Evolutionary conservation across 2,797 vertebrate species (phyloP), one percentile per base, ranked within the genome.

Genomic region (Microhierax caerulescens): DNA sequence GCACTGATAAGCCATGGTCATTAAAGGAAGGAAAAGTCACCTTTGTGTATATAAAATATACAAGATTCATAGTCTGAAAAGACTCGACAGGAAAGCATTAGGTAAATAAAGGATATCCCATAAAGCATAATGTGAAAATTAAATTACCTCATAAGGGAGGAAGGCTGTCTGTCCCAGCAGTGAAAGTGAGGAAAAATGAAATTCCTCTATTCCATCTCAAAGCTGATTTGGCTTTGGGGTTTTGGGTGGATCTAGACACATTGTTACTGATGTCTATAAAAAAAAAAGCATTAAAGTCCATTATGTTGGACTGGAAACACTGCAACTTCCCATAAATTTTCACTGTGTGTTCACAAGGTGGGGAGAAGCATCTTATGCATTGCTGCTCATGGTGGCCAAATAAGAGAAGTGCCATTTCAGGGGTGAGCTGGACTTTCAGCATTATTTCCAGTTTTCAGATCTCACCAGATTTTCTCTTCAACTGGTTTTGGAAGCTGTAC

Each of bases 31-130:
- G 98, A 98, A 98, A 98, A 98, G 97, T 98, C 98, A 98, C 98
- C 98, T 98, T 98, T 97, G 96, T 98, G 97, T 98, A 94, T 98
- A 97, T 98, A 98, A 98, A 98, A 98, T 97, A 97, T 97, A 97
- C 91, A 95, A 97, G 97, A 98, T 96, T 97, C 97, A 91, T 95
- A 96, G 97, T 95, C 97, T 97, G 96, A 98, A 98, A 98, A 95
- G 96, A 97, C 97, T 96, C 77, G 79, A 97, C 98, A 98, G 98
- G 97, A 98, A 98, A 98, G 79, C 90, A 98, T 97, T 98, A 96
- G 97, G 98, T 98, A 98, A 98, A 98, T 98, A 98, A 96, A 98
- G 98, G 98, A 98, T 98, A 98, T 98, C 98, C 98, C 97, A 98
- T 98, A 96, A 98, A 98, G 96, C 96, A 95, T 98, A 96, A 98